These are phyloP conservation scores for Girardia tigrina DNA, from an alignment of 2,888 invertebrate genomes.

Conservation along the genomic window DNA sequence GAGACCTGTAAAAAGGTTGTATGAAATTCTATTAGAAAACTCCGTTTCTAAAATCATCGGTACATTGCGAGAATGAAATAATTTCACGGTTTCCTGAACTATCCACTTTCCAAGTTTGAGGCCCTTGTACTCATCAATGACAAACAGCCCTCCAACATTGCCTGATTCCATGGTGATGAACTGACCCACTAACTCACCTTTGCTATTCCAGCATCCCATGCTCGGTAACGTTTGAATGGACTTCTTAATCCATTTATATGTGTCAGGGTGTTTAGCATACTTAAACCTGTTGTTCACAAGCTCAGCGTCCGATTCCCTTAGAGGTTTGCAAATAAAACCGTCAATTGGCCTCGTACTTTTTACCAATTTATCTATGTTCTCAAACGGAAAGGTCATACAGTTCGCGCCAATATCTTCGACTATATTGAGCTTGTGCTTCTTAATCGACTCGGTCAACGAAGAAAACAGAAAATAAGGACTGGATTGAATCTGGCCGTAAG, in stretches of 20 bases:
- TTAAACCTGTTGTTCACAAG: not conserved
- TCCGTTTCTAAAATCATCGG: constrained; percentile 11
- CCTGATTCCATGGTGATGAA: constrained; percentile 2
- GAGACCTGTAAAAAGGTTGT: not conserved
- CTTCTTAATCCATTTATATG: constrained; percentile 3
- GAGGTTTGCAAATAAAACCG: not conserved
- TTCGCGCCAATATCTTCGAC: constrained; percentile 2
- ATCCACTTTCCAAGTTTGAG: constrained; percentile 6
- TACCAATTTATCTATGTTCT: not conserved
- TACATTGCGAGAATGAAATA: not conserved
- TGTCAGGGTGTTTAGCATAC: not conserved
- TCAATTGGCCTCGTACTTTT: not conserved
- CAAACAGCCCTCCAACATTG: not conserved
- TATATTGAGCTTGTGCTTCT: not conserved
- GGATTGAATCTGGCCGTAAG: constrained; percentile 9
- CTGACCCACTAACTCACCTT: not conserved
- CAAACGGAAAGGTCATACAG: not conserved
- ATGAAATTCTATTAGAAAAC: not conserved
- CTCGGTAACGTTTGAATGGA: not conserved
- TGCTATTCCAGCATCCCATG: not conserved
- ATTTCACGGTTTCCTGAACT: not conserved
- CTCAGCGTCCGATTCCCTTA: not conserved
- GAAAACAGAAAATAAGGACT: not conserved
- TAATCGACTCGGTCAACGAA: not conserved
- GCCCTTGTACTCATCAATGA: not conserved